These are phyloP conservation scores for Petrocephalus zakoni DNA, from an alignment of 2,113 vertebrate species.

Conservation along the genomic window DNA sequence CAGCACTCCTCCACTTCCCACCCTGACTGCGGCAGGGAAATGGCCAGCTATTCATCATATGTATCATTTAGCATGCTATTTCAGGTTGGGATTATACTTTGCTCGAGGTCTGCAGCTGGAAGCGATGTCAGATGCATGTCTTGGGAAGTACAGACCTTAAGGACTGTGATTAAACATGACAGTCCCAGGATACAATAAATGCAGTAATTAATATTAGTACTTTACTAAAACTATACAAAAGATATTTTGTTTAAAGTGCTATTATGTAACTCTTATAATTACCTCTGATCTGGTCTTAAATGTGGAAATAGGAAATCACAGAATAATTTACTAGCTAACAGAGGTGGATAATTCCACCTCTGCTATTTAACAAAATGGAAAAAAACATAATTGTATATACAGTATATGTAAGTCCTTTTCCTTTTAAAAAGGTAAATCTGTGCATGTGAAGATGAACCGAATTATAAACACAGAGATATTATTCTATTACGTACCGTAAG, in stretches of 20 bases:
- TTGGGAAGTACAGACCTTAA: constrained; percentile 17
- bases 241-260: constrained; percentile 17
- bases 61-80: constrained; percentile 12
- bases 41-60: neutral
- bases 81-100: neutral
- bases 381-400: neutral
- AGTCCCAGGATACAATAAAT: constrained; percentile 28
- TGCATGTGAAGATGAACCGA: neutral
- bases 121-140: constrained; percentile 29
- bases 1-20: neutral
- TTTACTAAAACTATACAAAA: constrained; percentile 7
- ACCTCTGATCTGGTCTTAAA: neutral
- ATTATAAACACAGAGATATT: neutral
- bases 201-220: constrained; percentile 41
- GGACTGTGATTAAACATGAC: constrained; percentile 33
- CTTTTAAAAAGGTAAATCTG: neutral
- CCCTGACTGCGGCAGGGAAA: neutral
- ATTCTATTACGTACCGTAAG: neutral
- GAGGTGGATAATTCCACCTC: neutral
- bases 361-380: neutral
- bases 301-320: neutral
- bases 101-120: constrained; percentile 19
- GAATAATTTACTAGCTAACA: neutral
- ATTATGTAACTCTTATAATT: constrained; percentile 21
- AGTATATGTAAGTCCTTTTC: neutral